A percentile compares a stretch with the other conserved stretches of the same genome.
phyloP scores from a whole-genome alignment of 2,797 vertebrate genomes.

The Iguana delicatissima region DNA sequence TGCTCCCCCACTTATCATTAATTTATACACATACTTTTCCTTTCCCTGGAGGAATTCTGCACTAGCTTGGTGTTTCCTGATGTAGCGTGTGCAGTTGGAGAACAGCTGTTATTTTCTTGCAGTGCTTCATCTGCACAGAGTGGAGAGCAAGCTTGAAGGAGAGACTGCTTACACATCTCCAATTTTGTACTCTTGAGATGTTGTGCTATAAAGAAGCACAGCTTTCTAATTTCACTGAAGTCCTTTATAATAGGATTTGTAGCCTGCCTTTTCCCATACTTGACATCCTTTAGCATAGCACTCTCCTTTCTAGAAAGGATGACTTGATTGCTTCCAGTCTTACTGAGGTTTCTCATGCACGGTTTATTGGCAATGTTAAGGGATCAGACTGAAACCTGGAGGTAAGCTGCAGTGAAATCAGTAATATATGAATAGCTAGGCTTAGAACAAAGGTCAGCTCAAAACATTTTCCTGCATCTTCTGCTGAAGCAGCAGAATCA shows the following conservation, averaged over 20 bases:
- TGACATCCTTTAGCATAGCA: neutral
- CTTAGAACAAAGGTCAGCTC: neutral
- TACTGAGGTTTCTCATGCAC: neutral
- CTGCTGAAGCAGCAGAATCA: too few species aligned
- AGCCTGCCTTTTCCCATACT: neutral
- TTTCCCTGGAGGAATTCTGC: neutral
- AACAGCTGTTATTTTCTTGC: neutral
- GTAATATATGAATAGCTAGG: neutral
- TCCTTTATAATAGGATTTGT: neutral
- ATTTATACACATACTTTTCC: neutral
- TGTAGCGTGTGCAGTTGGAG: neutral
- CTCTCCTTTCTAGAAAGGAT: neutral
- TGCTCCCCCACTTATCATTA: neutral
- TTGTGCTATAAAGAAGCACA: slow-evolving; percentile 50
- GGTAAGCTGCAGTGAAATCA: neutral
- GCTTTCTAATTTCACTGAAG: neutral
- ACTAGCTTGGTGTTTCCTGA: neutral
- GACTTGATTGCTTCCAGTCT: neutral
- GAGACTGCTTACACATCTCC: accelerated
- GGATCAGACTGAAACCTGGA: neutral
- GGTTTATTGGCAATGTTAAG: neutral
- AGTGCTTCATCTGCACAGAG: neutral
- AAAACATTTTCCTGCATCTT: too few species aligned
- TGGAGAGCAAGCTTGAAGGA: neutral
- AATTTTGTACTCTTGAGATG: neutral